Conservation (phyloP, 2,113 vertebrate genomes). For the Abramis brama region DNA sequence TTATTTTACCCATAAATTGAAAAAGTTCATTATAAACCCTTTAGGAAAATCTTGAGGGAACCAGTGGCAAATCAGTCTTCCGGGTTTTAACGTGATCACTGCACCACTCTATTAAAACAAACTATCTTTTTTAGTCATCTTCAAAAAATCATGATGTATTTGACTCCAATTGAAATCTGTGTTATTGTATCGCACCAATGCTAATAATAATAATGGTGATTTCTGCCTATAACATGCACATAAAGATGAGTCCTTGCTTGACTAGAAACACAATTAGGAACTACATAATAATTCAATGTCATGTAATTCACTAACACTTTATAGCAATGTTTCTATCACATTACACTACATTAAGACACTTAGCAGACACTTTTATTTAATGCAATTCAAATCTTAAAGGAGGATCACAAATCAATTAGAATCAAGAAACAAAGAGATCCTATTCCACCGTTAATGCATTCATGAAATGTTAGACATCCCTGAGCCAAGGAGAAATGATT, state of each 20-base stretch:
- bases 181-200: neutral
- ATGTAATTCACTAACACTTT: conserved; percentile 13
- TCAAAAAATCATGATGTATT: neutral
- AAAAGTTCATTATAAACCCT: too few species aligned
- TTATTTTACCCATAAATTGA: too few species aligned
- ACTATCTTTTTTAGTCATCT: neutral
- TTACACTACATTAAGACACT: conserved; percentile 28
- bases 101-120: too few species aligned
- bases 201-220: neutral
- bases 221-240: neutral
- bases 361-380: conserved; percentile 23
- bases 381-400: neutral
- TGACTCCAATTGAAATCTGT: neutral
- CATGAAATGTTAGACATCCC: neutral
- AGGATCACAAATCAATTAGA: conserved; percentile 22
- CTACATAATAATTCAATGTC: conserved; percentile 2
- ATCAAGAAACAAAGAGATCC: neutral
- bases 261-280: conserved; percentile 8
- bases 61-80: too few species aligned
- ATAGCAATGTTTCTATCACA: neutral
- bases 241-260: neutral
- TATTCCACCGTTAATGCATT: conserved; percentile 13
- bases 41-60: too few species aligned
- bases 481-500: neutral
- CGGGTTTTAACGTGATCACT: too few species aligned